Conservation (phyloP, 2,888 invertebrate genomes). For the Tiphia femorata region DNA sequence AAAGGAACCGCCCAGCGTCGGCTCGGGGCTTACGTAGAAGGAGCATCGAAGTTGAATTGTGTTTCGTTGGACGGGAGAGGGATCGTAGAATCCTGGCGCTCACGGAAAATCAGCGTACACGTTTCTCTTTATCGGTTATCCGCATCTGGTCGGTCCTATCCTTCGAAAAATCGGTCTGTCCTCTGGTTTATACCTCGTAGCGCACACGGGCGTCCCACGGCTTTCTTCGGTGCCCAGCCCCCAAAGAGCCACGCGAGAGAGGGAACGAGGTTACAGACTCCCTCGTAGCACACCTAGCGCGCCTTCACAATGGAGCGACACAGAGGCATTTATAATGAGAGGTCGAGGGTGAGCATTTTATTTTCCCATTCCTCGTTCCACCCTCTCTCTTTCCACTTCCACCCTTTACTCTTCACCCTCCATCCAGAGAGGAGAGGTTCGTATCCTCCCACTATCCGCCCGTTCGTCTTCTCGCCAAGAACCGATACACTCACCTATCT, state of each 20-base stretch:
- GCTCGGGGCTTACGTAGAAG: too few relatives aligned
- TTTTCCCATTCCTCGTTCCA: slow-evolving; percentile 21
- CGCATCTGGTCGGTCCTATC: slow-evolving; percentile 24
- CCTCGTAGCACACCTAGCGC: slow-evolving; percentile 47
- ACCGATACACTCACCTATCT: slow-evolving; percentile 29
- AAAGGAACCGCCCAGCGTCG: too few relatives aligned
- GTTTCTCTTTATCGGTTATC: slow-evolving; percentile 30
- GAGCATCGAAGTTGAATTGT: too few relatives aligned
- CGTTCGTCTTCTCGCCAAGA: slow-evolving; percentile 12
- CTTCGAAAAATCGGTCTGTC: not conserved
- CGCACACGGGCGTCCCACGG: not conserved
- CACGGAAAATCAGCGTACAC: slow-evolving; percentile 42
- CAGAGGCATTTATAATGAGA: slow-evolving; percentile 55
- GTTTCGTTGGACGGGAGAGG: too few relatives aligned
- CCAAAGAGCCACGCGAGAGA: slow-evolving; percentile 24
- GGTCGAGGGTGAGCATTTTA: slow-evolving; percentile 33
- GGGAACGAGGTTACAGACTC: slow-evolving; percentile 41
- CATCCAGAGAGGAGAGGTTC: not conserved
- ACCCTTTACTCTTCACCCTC: slow-evolving; percentile 2
- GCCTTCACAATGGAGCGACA: slow-evolving; percentile 51
- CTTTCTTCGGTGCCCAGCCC: slow-evolving; percentile 18
- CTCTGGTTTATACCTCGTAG: not conserved
- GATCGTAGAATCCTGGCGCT: too few relatives aligned
- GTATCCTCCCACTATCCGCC: slow-evolving; percentile 3
- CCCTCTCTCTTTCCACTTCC: not conserved